A percentile compares a stretch with the other conserved stretches of the same genome.
Conservation (phyloP, 2,113 vertebrate species). For the Enhydra lutris region DNA sequence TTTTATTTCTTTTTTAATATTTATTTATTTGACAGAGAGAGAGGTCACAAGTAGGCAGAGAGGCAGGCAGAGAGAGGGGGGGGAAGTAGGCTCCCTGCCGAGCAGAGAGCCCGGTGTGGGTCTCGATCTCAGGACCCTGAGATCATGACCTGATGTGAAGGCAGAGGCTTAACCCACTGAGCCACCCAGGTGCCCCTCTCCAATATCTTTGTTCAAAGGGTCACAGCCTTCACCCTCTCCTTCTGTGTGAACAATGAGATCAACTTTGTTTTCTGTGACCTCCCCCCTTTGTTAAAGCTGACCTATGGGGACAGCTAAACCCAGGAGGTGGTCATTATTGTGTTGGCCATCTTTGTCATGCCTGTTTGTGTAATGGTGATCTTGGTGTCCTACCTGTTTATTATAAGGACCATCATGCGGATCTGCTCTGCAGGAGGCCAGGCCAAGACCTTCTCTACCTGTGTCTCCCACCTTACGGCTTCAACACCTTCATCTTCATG, state of each 20-base stretch:
- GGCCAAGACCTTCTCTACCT: constrained; percentile 66
- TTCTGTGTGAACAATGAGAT: constrained; percentile 65
- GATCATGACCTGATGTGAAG: no score
- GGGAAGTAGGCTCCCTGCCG: no score
- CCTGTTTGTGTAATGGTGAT: constrained; percentile 37
- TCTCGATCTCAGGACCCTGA: no score
- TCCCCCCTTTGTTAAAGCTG: constrained; percentile 67
- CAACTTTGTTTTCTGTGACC: constrained; percentile 72
- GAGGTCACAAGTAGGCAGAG: no score
- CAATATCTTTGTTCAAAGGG: no score
- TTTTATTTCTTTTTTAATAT: not conserved
- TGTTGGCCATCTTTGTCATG: constrained; percentile 60
- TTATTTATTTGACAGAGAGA: no score
- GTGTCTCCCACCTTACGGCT: constrained; percentile 65
- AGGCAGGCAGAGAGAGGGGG: no score
- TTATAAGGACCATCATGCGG: constrained; percentile 20
- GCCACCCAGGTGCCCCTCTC: not conserved
- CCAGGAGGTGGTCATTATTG: constrained; percentile 56
- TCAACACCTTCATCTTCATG: constrained; percentile 68
- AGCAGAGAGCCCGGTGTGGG: no score
- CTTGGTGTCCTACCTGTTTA: constrained; percentile 40
- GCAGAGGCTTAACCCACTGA: no score
- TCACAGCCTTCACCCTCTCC: constrained; percentile 52
- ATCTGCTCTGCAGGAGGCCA: constrained; percentile 32
- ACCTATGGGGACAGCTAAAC: constrained; percentile 61